These are phyloP conservation scores for Cotesia chilonis DNA, from an alignment of 1,140 invertebrate genomes.

Conservation along the genomic window DNA sequence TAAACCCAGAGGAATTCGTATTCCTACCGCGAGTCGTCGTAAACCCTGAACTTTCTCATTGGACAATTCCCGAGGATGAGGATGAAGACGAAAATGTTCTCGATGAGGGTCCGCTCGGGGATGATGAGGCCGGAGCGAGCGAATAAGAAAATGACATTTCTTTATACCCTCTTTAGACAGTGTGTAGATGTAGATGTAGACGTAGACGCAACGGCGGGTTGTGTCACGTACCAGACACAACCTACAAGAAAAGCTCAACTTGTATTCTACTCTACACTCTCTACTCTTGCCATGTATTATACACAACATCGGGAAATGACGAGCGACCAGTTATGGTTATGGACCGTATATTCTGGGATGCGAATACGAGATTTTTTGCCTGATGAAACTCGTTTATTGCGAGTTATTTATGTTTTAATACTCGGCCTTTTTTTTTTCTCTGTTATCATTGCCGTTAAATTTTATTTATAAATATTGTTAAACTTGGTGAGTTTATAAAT, in stretches of 20 bases:
- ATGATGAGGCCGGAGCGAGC: neutral
- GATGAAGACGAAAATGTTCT: neutral
- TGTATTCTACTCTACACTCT: neutral
- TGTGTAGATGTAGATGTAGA: no score
- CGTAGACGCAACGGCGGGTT: no score
- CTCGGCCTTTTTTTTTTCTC: neutral
- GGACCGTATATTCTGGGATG: slow-evolving; percentile 23
- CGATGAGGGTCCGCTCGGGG: neutral
- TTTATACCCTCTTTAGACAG: neutral
- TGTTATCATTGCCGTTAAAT: no score
- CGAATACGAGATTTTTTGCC: slow-evolving; percentile 23
- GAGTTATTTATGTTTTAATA: neutral
- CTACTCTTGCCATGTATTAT: neutral
- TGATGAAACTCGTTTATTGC: slow-evolving; percentile 18
- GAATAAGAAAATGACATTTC: no score
- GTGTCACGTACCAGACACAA: slow-evolving; percentile 15
- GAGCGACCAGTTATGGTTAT: slow-evolving; percentile 23
- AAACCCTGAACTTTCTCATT: slow-evolving; percentile 34
- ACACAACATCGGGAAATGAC: slow-evolving; percentile 20
- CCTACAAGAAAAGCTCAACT: slow-evolving; percentile 15
- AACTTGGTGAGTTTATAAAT: no score
- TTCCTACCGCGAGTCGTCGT: slow-evolving; percentile 18
- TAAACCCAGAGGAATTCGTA: slow-evolving; percentile 9
- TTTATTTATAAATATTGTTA: no score
- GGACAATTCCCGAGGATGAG: slow-evolving; percentile 12